Conservation (phyloP, 2,888 invertebrate genomes). For the Dryobotodes eremita region DNA sequence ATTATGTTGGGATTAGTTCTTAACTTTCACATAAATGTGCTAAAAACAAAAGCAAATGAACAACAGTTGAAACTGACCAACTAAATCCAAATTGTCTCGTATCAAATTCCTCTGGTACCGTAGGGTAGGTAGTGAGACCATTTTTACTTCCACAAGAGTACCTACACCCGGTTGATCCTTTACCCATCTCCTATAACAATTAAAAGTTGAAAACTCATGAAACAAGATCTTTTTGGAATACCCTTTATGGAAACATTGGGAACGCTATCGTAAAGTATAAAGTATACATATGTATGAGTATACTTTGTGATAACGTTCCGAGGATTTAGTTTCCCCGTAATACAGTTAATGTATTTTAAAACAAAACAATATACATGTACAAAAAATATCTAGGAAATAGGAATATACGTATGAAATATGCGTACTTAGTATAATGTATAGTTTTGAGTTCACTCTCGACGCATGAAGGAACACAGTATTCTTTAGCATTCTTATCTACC, state of each 20-base stretch:
- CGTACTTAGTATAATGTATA: constrained; percentile 75
- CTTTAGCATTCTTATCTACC: constrained; percentile 76
- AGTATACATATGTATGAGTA: not conserved
- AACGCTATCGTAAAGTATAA: not conserved
- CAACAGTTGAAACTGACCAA: constrained; percentile 85
- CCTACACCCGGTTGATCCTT: constrained; percentile 61
- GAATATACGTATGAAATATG: not conserved
- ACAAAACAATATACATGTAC: not conserved
- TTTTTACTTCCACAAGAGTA: constrained; percentile 77
- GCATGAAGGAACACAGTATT: constrained; percentile 90
- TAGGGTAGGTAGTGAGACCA: constrained; percentile 88
- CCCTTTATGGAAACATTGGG: not conserved
- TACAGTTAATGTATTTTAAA: not conserved
- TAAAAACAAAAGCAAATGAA: constrained; percentile 1
- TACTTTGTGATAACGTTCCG: not conserved
- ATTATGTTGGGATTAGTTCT: constrained; percentile 17
- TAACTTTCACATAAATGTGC: constrained; percentile 15
- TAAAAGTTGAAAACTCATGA: constrained; percentile 10
- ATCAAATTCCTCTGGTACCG: constrained; percentile 92
- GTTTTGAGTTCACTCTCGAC: constrained; percentile 88
- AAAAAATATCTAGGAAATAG: not conserved
- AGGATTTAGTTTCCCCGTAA: not conserved
- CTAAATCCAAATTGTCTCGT: constrained; percentile 92
- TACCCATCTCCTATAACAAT: constrained; percentile 64
- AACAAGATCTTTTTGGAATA: not conserved